These are phyloP conservation scores for Oscheius sp. DNA, from an alignment of 2,888 invertebrate genomes.

Conservation along the genomic window DNA sequence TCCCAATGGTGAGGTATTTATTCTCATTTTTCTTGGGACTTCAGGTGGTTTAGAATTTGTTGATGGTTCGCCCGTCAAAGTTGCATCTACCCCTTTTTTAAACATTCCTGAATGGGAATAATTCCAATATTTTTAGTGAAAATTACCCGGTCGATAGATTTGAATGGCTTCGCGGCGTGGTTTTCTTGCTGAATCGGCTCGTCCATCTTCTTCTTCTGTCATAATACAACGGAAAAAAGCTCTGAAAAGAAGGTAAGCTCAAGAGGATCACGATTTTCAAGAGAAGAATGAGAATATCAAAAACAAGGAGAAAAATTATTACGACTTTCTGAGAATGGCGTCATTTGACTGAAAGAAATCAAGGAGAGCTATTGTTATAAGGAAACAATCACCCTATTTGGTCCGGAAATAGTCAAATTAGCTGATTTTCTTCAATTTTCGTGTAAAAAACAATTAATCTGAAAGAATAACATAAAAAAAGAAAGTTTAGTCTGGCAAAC, in stretches of 20 bases:
- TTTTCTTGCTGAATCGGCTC: background rate
- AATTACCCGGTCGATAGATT: conserved; percentile 36
- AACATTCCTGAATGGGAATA: conserved; percentile 24
- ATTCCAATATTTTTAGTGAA: background rate
- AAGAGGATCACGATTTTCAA: background rate
- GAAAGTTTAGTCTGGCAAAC: background rate
- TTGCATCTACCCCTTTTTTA: conserved; percentile 18
- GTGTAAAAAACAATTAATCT: background rate
- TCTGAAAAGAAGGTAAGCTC: background rate
- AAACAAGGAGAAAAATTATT: too few species aligned
- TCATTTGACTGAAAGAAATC: background rate
- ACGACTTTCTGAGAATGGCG: background rate
- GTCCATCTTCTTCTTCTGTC: conserved; percentile 22
- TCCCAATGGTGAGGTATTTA: conserved; percentile 3
- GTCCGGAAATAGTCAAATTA: background rate
- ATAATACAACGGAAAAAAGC: background rate
- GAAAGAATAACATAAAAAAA: background rate
- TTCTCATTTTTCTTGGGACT: conserved; percentile 1
- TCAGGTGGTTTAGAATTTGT: conserved; percentile 11
- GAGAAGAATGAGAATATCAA: background rate
- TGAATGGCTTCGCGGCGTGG: conserved; percentile 32
- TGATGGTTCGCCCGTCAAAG: conserved; percentile 16
- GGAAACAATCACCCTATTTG: background rate
- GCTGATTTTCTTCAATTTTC: background rate
- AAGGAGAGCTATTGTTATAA: background rate